Base-by-base conservation (phyloP, 2,797 vertebrate genomes). In the Huso huso region DNA sequence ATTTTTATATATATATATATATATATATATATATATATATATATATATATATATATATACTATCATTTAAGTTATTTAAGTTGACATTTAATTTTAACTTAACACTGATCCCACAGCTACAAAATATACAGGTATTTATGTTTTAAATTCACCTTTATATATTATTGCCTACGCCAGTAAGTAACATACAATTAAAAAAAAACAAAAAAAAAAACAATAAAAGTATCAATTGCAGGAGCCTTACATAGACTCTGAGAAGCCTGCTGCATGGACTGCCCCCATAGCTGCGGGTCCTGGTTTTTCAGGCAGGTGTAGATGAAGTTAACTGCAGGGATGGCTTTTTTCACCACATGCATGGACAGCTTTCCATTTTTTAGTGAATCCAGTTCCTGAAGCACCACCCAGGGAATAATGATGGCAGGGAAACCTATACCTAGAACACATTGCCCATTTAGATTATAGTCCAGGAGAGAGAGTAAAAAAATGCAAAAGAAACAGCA, bases 221-320 rank as follows among this genome's bases (percentile, higher is more conserved):
- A 4, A 37, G 4, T 37, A 37, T 4, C 23, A 4, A 37, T 37
- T 37, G 2, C 23, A 37, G 11, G 6, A 37, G 8, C 87, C 93
- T 94, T 81, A 97, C 95, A 78, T 66, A 81, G 80, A 76, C 84
- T 91, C 71, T 89, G 84, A 4, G 92, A 82, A 6, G 93, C 94
- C 78, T 94, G 93, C 82, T 98, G 95, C 90, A 97, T 91, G 48
- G 95, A 96, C 15, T 97, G 95, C 1, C 94, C 95, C 92, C 91
- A 94, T 7, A 98, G 75, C 4, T 72, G 85, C 1, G 80, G 81
- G 70, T 92, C 90, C 71, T 89, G 89, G 55, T 18, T 87, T 85
- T 87, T 95, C 70, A 97, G 76, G 64, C 85, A 86, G 66, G 65
- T 90, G 66, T 93, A 90, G 76, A 98, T 92, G 78, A 93, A 96